A percentile compares a stretch with the other conserved stretches of the same genome.
Evolutionary conservation across 2,113 vertebrate genomes (phyloP).

Genomic region (Marcusenius ussheri): DNA sequence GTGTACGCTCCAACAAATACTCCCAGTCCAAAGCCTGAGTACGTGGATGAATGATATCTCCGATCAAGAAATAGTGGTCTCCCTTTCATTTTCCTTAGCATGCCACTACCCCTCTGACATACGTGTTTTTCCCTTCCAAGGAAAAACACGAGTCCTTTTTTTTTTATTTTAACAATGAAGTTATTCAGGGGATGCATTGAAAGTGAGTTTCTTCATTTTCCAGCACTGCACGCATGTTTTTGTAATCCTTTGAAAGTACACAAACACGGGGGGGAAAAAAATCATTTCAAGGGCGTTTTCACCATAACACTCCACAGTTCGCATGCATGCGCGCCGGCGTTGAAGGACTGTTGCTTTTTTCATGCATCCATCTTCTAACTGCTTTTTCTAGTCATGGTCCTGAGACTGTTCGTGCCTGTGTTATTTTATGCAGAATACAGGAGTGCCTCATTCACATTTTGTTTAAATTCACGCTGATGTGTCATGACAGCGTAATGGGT

Average conservation of each 20-base stretch:
- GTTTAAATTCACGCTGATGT: neutral
- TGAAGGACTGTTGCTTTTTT: neutral
- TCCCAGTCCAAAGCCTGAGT: neutral
- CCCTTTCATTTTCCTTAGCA: neutral
- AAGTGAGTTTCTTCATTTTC: neutral
- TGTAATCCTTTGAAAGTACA: neutral
- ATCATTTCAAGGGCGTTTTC: neutral
- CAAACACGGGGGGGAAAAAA: neutral
- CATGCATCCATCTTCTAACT: neutral
- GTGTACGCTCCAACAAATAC: neutral
- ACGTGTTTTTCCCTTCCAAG: neutral
- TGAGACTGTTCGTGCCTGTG: neutral
- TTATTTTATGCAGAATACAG: neutral
- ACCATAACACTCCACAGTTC: neutral
- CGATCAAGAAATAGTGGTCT: neutral
- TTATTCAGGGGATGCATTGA: neutral
- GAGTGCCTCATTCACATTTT: neutral
- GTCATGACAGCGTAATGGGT: neutral
- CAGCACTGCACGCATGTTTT: neutral
- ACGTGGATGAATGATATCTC: neutral
- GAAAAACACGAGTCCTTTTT: neutral
- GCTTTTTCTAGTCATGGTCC: neutral
- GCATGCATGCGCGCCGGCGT: neutral
- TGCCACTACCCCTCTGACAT: neutral
- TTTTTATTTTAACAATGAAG: neutral